Percentiles rank a stretch among this genome's conserved stretches.
phyloP scores from a whole-genome alignment of 2,888 invertebrate genomes.

The Dioctria rufipes region DNA sequence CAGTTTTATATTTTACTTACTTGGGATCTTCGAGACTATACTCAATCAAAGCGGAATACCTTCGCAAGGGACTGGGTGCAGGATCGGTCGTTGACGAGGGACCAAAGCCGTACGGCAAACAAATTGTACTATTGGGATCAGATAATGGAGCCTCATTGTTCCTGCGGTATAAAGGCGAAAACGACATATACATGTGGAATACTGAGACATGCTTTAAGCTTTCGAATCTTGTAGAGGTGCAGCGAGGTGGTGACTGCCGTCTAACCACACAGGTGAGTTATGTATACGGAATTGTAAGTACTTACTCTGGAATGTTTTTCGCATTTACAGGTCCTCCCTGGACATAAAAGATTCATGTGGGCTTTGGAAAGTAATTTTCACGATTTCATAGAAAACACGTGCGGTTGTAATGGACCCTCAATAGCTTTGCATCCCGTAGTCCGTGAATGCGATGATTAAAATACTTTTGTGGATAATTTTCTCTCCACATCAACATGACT shows the following conservation, averaged over 20 bases:
- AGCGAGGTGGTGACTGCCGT: slow-evolving; percentile 75
- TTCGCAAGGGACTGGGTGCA: slow-evolving; percentile 73
- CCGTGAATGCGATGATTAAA: slow-evolving; percentile 64
- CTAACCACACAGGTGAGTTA: slow-evolving; percentile 74
- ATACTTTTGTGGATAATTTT: slow-evolving; percentile 13
- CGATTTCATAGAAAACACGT: slow-evolving; percentile 76
- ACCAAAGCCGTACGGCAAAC: slow-evolving; percentile 72
- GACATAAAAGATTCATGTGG: slow-evolving; percentile 76
- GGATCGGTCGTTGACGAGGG: slow-evolving; percentile 76
- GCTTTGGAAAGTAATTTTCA: slow-evolving; percentile 79
- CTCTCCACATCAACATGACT: background rate
- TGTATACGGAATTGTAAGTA: background rate
- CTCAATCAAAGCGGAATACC: slow-evolving; percentile 73
- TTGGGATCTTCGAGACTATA: slow-evolving; percentile 74
- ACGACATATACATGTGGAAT: slow-evolving; percentile 78
- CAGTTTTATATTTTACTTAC: slow-evolving; percentile 75
- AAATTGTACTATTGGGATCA: slow-evolving; percentile 75
- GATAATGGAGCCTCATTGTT: slow-evolving; percentile 76
- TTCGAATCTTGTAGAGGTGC: slow-evolving; percentile 75
- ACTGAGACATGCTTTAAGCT: slow-evolving; percentile 74
- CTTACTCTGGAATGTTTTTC: background rate
- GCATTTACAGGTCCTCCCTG: slow-evolving; percentile 71
- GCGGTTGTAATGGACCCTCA: slow-evolving; percentile 77
- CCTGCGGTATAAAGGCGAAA: slow-evolving; percentile 76
- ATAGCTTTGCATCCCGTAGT: slow-evolving; percentile 76